phyloP scores from a whole-genome alignment of 2,113 vertebrate species.

The Atlantisia rogersi region DNA sequence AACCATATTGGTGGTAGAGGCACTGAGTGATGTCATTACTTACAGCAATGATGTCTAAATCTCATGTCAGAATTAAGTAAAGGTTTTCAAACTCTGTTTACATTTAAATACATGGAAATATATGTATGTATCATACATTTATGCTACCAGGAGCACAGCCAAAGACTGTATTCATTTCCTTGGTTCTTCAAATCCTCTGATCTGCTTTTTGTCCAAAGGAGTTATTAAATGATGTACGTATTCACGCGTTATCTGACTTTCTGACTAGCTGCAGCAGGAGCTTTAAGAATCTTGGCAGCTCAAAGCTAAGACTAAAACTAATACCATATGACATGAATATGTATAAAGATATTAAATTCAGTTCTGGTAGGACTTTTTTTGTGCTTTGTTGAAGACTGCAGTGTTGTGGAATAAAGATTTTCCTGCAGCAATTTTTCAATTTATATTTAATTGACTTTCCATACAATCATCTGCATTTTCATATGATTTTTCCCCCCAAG shows the following conservation, averaged over 20 bases:
- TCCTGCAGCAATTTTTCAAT: background rate
- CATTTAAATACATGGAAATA: background rate
- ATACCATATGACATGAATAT: background rate
- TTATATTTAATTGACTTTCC: slow-evolving; percentile 27
- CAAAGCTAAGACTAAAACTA: background rate
- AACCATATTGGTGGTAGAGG: too few relatives aligned
- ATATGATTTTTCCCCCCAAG: background rate
- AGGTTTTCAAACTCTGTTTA: background rate
- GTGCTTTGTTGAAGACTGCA: background rate
- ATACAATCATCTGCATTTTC: background rate
- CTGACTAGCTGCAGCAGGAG: background rate
- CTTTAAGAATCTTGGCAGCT: background rate
- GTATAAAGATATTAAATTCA: slow-evolving; percentile 29
- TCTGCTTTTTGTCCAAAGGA: background rate
- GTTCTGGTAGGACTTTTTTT: background rate
- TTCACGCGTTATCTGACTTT: background rate
- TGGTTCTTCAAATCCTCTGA: background rate
- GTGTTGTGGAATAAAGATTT: background rate
- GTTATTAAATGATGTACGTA: background rate
- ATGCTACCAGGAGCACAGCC: background rate
- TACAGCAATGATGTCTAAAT: too few relatives aligned
- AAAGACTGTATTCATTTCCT: background rate
- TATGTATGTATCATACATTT: background rate
- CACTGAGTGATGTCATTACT: background rate
- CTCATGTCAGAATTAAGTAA: background rate